Conservation (phyloP, 1,140 invertebrate species). For the Drosophila mojavensis region DNA sequence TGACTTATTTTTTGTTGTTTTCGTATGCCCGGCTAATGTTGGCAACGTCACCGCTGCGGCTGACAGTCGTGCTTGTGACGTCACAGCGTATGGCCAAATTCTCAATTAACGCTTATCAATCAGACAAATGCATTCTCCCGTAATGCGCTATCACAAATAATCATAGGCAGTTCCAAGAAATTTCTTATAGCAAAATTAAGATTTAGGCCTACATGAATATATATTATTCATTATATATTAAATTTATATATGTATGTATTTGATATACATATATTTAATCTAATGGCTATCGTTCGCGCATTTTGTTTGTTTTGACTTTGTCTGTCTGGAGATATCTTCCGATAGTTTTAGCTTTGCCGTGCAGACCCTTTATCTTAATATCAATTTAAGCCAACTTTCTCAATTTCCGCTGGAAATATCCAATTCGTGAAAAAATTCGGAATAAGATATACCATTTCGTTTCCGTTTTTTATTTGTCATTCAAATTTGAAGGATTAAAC, state of each 20-base stretch:
- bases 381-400: not conserved
- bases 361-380: not conserved
- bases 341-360: not conserved
- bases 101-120: conserved; percentile 39
- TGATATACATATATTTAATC: no score
- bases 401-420: conserved; percentile 8
- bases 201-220: not conserved
- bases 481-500: no score
- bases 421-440: not conserved
- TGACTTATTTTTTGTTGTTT: conserved; percentile 44
- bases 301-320: not conserved
- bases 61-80: conserved; percentile 30
- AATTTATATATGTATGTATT: conserved; percentile 9
- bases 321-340: conserved; percentile 11
- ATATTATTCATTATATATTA: conserved; percentile 2
- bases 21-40: conserved; percentile 24
- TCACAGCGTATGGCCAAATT: conserved; percentile 23
- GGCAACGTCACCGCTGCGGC: conserved; percentile 39
- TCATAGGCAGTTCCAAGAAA: not conserved
- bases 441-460: not conserved
- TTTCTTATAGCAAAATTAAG: not conserved
- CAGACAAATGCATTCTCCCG: not conserved
- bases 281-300: conserved; percentile 3
- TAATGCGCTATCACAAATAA: conserved; percentile 7
- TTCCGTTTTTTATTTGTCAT: no score